A percentile compares a stretch with the other conserved stretches of the same genome.
Evolutionary conservation across 30 jellyfish, hydroid and myxozoan species (phyloP).

Genomic region (Aurelia aurita): DNA sequence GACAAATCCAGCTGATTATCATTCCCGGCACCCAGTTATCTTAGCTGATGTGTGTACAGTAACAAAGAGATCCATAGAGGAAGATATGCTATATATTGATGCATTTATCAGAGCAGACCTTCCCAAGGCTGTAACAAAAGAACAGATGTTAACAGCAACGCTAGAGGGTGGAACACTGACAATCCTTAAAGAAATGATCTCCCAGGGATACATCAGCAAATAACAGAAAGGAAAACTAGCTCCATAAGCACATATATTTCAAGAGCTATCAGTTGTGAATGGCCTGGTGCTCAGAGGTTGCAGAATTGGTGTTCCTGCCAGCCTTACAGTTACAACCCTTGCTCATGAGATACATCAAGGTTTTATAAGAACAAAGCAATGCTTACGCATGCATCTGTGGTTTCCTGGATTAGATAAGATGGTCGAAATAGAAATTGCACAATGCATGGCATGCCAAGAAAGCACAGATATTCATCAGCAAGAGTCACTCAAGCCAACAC

Average conservation of each 20-base stretch:
- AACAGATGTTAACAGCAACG: constrained; percentile 15
- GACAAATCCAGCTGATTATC: constrained; percentile 21
- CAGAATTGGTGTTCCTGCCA: constrained; percentile 25
- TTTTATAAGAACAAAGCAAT: neutral
- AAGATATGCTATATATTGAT: neutral
- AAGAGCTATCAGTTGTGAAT: constrained; percentile 17
- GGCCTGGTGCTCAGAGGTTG: constrained; percentile 25
- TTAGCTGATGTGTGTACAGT: constrained; percentile 35
- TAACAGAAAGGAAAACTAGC: constrained; percentile 15
- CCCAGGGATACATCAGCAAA: constrained; percentile 28
- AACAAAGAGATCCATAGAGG: constrained; percentile 30
- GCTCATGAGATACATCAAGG: constrained; percentile 16
- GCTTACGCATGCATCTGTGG: neutral
- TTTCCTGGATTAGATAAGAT: constrained; percentile 12
- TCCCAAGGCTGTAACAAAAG: constrained; percentile 28
- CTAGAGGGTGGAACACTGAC: constrained; percentile 21
- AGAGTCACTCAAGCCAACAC: constrained; percentile 45
- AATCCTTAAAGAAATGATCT: constrained; percentile 21
- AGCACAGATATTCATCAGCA: constrained; percentile 25
- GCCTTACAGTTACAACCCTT: constrained; percentile 21
- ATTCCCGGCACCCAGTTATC: constrained; percentile 14
- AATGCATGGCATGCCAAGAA: constrained; percentile 41
- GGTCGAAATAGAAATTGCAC: constrained; percentile 16
- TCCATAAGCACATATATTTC: constrained; percentile 16
- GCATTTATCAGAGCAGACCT: neutral